Percentiles rank a stretch among this genome's conserved stretches.
Conservation (phyloP, 2,797 vertebrate species). For the Melanotaenia pygmaea region DNA sequence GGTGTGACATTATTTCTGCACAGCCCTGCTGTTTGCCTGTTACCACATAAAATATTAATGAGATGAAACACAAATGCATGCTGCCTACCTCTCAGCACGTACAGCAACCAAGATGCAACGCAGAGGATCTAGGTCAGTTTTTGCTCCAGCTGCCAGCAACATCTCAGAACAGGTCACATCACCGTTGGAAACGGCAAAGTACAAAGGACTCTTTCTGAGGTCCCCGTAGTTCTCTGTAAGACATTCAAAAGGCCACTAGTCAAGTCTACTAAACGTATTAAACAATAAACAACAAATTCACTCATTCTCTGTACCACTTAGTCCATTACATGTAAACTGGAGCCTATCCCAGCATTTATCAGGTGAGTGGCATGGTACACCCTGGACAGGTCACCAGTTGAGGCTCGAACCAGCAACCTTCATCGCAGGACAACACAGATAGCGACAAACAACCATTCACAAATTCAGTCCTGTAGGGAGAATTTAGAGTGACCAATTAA, state of each 20-base stretch:
- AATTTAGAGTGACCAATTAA: no score
- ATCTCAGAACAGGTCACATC: conserved; percentile 85
- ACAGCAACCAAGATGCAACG: conserved; percentile 87
- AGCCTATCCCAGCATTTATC: no score
- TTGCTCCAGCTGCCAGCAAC: conserved; percentile 84
- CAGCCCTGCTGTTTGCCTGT: not conserved
- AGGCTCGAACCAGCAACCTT: no score
- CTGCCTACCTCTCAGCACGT: conserved; percentile 78
- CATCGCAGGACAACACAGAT: no score
- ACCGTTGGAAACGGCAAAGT: conserved; percentile 86
- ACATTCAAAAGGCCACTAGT: not conserved
- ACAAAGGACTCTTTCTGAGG: conserved; percentile 83
- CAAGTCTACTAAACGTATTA: not conserved
- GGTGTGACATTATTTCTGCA: not conserved
- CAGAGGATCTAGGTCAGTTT: conserved; percentile 87
- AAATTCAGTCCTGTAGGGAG: no score
- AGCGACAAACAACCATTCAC: no score
- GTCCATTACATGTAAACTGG: no score
- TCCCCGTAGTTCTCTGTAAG: conserved; percentile 83
- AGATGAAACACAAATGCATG: not conserved
- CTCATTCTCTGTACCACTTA: no score
- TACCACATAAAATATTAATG: not conserved
- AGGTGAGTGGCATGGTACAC: no score
- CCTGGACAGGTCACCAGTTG: no score
- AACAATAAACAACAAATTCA: no score